phyloP scores from a whole-genome alignment of 2,113 vertebrate species.

The Odontesthes bonariensis region DNA sequence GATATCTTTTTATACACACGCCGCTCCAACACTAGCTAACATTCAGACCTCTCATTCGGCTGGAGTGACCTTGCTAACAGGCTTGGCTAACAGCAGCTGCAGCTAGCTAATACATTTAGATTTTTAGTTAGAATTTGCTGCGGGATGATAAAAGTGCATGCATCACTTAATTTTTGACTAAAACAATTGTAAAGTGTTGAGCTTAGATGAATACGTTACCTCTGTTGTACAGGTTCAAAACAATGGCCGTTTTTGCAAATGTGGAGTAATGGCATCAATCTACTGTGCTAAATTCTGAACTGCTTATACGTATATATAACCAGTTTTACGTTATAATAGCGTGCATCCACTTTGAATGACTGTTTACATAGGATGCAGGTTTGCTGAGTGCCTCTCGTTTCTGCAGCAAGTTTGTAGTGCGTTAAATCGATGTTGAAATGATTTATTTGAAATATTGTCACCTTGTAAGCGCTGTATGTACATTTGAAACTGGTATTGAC shows the following conservation, averaged over 20 bases:
- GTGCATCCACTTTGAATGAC: background rate
- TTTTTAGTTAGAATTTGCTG: background rate
- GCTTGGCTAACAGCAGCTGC: constrained; percentile 30
- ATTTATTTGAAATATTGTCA: too few relatives aligned
- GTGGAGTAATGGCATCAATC: too few relatives aligned
- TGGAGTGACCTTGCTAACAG: constrained; percentile 73
- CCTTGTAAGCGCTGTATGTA: too few relatives aligned
- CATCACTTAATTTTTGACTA: background rate
- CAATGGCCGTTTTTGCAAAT: too few relatives aligned
- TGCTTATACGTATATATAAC: too few relatives aligned
- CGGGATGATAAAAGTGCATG: rapidly evolving
- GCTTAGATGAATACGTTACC: too few relatives aligned
- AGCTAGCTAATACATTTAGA: background rate
- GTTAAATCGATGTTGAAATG: too few relatives aligned
- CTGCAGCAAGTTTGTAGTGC: too few relatives aligned
- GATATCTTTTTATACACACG: rapidly evolving
- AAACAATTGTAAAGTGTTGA: background rate
- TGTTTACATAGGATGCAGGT: background rate
- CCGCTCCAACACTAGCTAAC: rapidly evolving
- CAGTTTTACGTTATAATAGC: too few relatives aligned
- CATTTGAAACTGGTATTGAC: background rate
- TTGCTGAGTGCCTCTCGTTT: background rate
- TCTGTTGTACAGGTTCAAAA: too few relatives aligned
- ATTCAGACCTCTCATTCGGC: background rate
- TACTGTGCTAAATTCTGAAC: too few relatives aligned